These are phyloP conservation scores for Elegia similella DNA, from an alignment of 2,888 invertebrate genomes.

Conservation along the genomic window DNA sequence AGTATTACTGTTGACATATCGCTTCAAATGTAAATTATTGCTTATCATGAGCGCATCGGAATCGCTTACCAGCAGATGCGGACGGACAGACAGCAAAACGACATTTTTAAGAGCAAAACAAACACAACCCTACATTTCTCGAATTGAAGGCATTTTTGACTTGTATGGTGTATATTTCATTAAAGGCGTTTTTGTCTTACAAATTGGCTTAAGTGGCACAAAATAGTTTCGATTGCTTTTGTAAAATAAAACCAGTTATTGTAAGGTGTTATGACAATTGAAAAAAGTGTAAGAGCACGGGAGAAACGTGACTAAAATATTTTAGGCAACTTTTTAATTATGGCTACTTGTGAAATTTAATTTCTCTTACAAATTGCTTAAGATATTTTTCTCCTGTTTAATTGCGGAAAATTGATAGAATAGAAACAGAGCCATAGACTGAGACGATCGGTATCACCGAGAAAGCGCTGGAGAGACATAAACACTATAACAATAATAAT, in stretches of 20 bases:
- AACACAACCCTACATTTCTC: conserved; percentile 13
- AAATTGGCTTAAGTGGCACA: conserved; percentile 11
- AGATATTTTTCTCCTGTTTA: no score
- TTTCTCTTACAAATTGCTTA: background rate
- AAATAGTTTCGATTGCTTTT: conserved; percentile 7
- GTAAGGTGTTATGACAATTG: conserved; percentile 7
- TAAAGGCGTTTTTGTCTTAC: conserved; percentile 6
- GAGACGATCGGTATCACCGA: no score
- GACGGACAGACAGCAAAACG: background rate
- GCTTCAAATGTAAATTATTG: conserved; percentile 15
- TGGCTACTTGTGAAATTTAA: no score
- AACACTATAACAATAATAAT: no score
- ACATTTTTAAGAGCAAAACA: conserved; percentile 13
- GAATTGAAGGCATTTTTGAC: conserved; percentile 12
- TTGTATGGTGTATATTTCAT: conserved; percentile 7
- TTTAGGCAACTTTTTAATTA: background rate
- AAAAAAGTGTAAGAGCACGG: background rate
- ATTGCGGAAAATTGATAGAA: no score
- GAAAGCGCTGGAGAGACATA: no score
- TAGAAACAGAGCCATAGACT: no score
- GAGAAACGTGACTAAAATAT: background rate
- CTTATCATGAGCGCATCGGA: conserved; percentile 14
- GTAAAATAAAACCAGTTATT: background rate
- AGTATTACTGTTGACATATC: conserved; percentile 16
- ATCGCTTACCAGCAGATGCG: conserved; percentile 15